Conservation (phyloP, 2,888 invertebrate species). For the Homarus gammarus region DNA sequence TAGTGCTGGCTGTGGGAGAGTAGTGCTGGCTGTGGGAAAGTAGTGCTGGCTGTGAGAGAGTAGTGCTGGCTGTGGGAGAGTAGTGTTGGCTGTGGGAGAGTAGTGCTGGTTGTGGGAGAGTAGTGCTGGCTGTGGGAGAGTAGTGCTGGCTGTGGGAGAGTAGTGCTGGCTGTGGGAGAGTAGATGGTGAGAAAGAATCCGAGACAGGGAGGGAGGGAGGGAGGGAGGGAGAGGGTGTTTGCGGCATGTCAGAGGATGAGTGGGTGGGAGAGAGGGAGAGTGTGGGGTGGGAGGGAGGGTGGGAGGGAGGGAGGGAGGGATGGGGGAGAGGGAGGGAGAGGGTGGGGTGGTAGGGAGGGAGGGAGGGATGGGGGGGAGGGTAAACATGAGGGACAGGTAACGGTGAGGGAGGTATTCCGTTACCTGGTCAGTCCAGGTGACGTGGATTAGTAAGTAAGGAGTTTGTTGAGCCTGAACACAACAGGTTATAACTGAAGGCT, state of each 20-base stretch:
- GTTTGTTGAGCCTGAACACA: too few relatives aligned
- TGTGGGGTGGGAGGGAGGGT: neutral
- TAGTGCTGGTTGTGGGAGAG: neutral
- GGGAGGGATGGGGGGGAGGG: neutral
- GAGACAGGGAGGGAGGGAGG: too few relatives aligned
- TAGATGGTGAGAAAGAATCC: neutral
- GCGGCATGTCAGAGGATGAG: too few relatives aligned
- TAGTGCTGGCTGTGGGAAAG: too few relatives aligned
- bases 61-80: neutral
- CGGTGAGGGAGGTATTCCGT: constrained; percentile 2
- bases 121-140: neutral
- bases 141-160: neutral
- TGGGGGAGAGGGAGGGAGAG: neutral
- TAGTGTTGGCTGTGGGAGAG: too few relatives aligned
- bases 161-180: too few relatives aligned
- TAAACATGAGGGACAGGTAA: constrained; percentile 23
- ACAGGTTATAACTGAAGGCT: too few relatives aligned
- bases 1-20: neutral
- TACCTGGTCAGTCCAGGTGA: constrained; percentile 20
- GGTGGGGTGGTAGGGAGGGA: neutral
- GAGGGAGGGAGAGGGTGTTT: neutral
- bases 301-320: neutral
- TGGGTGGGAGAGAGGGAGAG: neutral
- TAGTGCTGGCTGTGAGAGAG: neutral
- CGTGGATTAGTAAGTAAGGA: neutral